phyloP scores from a whole-genome alignment of 1,140 invertebrate genomes.

The Bemisia tabaci region DNA sequence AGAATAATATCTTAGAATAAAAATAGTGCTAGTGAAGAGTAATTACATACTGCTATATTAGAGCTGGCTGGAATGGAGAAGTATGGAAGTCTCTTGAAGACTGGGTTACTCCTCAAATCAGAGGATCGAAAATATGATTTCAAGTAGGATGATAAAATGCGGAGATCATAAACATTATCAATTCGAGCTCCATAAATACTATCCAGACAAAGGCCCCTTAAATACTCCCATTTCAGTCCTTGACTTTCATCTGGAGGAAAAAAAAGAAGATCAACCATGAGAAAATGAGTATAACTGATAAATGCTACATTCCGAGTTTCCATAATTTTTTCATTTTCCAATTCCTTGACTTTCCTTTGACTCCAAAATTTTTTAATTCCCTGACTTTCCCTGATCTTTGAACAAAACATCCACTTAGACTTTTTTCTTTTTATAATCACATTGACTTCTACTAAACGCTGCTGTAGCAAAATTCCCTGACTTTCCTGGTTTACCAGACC shows the following conservation, averaged over 20 bases:
- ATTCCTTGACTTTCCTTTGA: too few relatives aligned
- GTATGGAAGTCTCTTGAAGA: not conserved
- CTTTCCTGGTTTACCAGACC: too few relatives aligned
- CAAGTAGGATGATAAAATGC: slow-evolving; percentile 59
- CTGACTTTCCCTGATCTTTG: too few relatives aligned
- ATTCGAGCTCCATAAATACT: slow-evolving; percentile 81
- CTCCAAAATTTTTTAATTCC: too few relatives aligned
- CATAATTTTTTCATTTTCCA: too few relatives aligned
- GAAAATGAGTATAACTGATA: slow-evolving; percentile 3
- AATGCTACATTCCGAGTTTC: slow-evolving; percentile 3
- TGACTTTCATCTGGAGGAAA: slow-evolving; percentile 15
- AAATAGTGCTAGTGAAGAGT: too few relatives aligned
- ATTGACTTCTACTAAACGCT: too few relatives aligned
- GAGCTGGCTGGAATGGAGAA: not conserved
- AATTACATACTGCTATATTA: not conserved
- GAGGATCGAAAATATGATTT: slow-evolving; percentile 49
- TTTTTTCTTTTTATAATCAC: too few relatives aligned
- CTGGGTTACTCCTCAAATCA: not conserved
- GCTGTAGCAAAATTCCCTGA: too few relatives aligned
- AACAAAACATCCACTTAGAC: not conserved
- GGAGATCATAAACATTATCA: slow-evolving; percentile 63
- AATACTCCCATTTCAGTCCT: slow-evolving; percentile 52
- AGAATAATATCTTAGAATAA: too few relatives aligned
- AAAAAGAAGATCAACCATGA: slow-evolving; percentile 10
- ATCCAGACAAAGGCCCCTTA: slow-evolving; percentile 65